phyloP scores from a whole-genome alignment of 2,888 invertebrate genomes.

The Anthrax anthrax region DNA sequence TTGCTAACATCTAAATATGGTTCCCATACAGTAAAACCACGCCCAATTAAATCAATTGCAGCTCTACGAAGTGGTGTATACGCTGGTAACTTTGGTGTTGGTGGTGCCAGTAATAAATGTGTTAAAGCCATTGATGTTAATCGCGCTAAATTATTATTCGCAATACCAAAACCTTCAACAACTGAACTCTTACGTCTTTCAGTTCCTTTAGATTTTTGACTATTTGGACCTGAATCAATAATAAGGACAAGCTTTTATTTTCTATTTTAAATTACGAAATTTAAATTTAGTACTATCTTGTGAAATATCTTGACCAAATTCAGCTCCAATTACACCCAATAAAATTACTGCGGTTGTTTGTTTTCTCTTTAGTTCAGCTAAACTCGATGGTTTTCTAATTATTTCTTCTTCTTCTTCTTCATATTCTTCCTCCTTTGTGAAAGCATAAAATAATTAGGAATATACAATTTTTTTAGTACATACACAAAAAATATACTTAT shows the following conservation, averaged over 20 bases:
- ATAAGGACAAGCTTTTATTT: background rate
- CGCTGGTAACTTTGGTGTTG: conserved; percentile 68
- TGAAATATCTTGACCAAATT: conserved; percentile 92
- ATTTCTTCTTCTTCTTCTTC: conserved; percentile 79
- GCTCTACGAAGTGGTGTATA: conserved; percentile 89
- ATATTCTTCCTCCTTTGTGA: conserved; percentile 57
- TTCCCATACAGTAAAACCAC: conserved; percentile 98
- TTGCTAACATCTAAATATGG: conserved; percentile 90
- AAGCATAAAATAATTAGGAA: background rate
- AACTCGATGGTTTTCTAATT: conserved; percentile 68
- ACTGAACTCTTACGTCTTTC: conserved; percentile 61
- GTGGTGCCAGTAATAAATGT: conserved; percentile 79
- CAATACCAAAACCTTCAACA: conserved; percentile 71
- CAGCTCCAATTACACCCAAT: conserved; percentile 93
- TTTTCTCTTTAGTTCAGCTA: conserved; percentile 76
- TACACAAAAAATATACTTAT: background rate
- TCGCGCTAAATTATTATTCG: conserved; percentile 79
- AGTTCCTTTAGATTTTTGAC: conserved; percentile 5
- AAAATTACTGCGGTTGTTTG: conserved; percentile 96
- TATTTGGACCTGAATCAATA: conserved; percentile 9
- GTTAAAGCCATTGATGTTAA: conserved; percentile 89
- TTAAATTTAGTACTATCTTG: conserved; percentile 46
- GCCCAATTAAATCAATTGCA: conserved; percentile 91
- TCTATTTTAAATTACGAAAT: too few species aligned
- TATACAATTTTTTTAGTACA: too few species aligned